Evolutionary conservation across 2,797 vertebrate genomes (phyloP), one percentile per base, ranked within the genome.

Genomic region (Naso thynnoides): DNA sequence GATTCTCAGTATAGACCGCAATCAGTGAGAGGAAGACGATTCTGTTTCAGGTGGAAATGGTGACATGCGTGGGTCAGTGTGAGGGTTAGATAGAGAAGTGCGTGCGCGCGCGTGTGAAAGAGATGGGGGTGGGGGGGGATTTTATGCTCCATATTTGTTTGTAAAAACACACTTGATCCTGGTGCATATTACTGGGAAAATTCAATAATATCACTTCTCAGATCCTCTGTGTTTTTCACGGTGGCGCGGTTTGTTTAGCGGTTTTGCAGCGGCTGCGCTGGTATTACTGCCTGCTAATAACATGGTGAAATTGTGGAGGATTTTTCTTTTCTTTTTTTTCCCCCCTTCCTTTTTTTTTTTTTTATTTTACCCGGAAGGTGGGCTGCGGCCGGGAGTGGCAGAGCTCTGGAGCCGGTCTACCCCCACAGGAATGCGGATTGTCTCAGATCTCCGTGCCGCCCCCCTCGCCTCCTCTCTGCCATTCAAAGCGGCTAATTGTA

Each of bases 341-440:
- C 53, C 18, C 10, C 36, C n/a, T 18, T 36, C 31, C n/a, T n/a
- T 9, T 57, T 27, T 10, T 24, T 24, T 55, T 38, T 70, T 82
- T 73, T 57, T 36, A 63, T 84, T 88, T 85, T 83, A 88, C 89
- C 90, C 88, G 89, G 90, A 93, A 92, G 93, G 91, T 93, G 92
- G 93, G 91, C 88, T 91, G 93, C 79, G 85, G 91, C 90, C 90
- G 91, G 91, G 91, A 93, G 95, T 86, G 95, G 95, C 95, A 93
- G 89, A 93, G 95, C 93, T 88, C 94, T 96, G 96, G 97, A 97
- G 96, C 95, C 96, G 92, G 91, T 94, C 94, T 94, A 94, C 96
- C 96, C 96, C 96, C 97, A 96, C 96, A 97, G 96, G 96, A 97
- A 98, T 97, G 96, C 89, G 93, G 94, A 95, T 95, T 93, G 95